These are phyloP conservation scores for Sitodiplosis mosellana DNA, from an alignment of 1,140 invertebrate genomes.

Conservation along the genomic window DNA sequence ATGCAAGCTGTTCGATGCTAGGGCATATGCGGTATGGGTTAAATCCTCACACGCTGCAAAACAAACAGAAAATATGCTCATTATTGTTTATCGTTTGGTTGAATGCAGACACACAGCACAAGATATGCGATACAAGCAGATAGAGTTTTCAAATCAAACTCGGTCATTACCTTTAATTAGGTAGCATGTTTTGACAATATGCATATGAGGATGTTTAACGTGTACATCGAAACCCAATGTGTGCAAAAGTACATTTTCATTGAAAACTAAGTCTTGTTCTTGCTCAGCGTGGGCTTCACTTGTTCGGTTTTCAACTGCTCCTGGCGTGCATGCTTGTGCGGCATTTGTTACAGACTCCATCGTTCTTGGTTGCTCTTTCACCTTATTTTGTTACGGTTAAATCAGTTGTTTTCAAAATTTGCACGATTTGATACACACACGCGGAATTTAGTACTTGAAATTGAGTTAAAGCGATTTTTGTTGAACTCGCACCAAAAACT, in stretches of 20 bases:
- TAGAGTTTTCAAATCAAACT: no score
- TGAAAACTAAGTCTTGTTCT: conserved; percentile 85
- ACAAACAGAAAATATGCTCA: conserved; percentile 5
- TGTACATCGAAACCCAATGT: conserved; percentile 92
- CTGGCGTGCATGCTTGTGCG: conserved; percentile 56
- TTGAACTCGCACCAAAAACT: no score
- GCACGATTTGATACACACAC: no score
- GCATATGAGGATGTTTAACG: conserved; percentile 93
- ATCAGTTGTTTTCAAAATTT: neutral
- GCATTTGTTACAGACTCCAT: conserved; percentile 90
- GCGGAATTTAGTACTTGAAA: no score
- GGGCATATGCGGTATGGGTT: conserved; percentile 92
- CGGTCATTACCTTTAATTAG: conserved; percentile 64
- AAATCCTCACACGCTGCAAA: conserved; percentile 79
- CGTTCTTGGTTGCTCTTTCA: conserved; percentile 91
- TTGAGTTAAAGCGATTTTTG: no score
- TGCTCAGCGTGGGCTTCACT: conserved; percentile 34
- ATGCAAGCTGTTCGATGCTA: conserved; percentile 94
- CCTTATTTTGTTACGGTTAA: conserved; percentile 21
- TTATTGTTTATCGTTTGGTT: no score
- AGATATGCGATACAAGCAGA: no score
- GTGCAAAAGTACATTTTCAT: conserved; percentile 90
- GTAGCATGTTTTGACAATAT: conserved; percentile 87
- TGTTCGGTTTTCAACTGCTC: conserved; percentile 29
- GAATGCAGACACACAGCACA: no score